phyloP scores from a whole-genome alignment of 1,140 invertebrate species.

The Drosophila rufa region DNA sequence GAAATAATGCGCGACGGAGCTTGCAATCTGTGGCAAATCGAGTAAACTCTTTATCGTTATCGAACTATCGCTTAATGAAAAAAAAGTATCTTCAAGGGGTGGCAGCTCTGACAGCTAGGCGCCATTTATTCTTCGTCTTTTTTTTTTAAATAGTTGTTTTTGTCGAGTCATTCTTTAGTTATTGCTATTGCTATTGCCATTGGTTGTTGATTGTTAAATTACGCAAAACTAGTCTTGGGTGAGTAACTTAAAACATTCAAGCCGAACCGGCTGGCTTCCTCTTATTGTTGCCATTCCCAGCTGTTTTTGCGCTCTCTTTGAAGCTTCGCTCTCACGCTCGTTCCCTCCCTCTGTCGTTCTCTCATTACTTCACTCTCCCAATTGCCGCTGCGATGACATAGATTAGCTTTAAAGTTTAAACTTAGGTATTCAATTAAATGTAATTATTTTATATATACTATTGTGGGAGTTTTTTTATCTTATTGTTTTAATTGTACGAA shows the following conservation, averaged over 20 bases:
- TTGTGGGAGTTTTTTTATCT: too few species aligned
- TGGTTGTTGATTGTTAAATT: neutral
- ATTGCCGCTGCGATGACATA: conserved; percentile 3
- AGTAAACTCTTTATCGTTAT: conserved; percentile 19
- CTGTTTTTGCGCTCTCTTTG: conserved; percentile 11
- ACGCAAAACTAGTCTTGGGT: neutral
- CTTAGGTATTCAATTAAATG: too few species aligned
- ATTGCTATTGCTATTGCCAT: too few species aligned
- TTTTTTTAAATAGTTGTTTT: neutral
- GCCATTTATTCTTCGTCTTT: neutral
- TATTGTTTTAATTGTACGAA: neutral
- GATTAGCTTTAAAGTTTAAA: neutral
- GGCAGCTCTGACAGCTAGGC: conserved; percentile 2
- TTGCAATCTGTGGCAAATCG: conserved; percentile 32
- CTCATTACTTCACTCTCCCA: neutral
- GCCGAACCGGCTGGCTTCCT: conserved; percentile 15
- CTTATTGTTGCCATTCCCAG: conserved; percentile 11
- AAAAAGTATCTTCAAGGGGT: conserved; percentile 1
- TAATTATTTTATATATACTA: neutral
- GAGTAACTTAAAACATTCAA: conserved; percentile 4
- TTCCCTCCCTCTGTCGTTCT: neutral
- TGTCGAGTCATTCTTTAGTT: neutral
- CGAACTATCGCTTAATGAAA: neutral
- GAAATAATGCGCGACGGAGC: conserved; percentile 8
- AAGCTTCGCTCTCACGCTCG: neutral